Conservation (phyloP, 35 echinoderm and acorn worm genomes). For the Chiridota heheva region DNA sequence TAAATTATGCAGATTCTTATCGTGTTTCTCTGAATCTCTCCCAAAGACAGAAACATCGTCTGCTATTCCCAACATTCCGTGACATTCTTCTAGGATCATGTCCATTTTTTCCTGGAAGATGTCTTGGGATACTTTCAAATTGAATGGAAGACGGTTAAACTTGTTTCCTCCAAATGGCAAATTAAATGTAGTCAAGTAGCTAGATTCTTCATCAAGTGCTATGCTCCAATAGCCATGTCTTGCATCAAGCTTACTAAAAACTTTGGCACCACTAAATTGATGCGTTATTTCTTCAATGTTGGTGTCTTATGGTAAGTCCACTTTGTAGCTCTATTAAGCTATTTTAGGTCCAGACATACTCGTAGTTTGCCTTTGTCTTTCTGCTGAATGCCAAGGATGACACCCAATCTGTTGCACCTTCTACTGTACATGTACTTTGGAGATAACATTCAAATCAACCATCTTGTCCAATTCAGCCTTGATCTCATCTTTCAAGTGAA, state of each 20-base stretch:
- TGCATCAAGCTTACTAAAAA: constrained; percentile 23
- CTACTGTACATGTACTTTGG: too few species aligned
- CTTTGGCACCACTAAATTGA: constrained; percentile 16
- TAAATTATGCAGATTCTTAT: too few species aligned
- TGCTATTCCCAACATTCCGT: too few species aligned
- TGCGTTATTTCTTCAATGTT: constrained; percentile 31
- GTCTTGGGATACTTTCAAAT: constrained; percentile 16
- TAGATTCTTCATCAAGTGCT: constrained; percentile 33
- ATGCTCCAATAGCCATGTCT: constrained; percentile 56
- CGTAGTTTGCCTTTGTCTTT: constrained; percentile 36
- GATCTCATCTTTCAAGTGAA: too few species aligned
- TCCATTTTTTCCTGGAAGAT: constrained; percentile 45
- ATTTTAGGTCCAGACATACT: constrained; percentile 28
- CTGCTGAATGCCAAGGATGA: too few species aligned
- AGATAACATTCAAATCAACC: too few species aligned
- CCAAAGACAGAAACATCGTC: too few species aligned
- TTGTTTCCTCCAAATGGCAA: constrained; percentile 43
- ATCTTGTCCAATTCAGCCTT: too few species aligned
- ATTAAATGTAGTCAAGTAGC: constrained; percentile 50
- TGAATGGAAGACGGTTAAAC: constrained; percentile 31
- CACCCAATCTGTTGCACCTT: too few species aligned
- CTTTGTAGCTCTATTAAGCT: constrained; percentile 39
- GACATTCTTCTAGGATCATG: constrained; percentile 27
- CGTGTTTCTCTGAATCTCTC: too few species aligned
- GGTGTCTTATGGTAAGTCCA: constrained; percentile 17